Conservation (phyloP, 2,113 vertebrate genomes). For the Cephalopterus ornatus region DNA sequence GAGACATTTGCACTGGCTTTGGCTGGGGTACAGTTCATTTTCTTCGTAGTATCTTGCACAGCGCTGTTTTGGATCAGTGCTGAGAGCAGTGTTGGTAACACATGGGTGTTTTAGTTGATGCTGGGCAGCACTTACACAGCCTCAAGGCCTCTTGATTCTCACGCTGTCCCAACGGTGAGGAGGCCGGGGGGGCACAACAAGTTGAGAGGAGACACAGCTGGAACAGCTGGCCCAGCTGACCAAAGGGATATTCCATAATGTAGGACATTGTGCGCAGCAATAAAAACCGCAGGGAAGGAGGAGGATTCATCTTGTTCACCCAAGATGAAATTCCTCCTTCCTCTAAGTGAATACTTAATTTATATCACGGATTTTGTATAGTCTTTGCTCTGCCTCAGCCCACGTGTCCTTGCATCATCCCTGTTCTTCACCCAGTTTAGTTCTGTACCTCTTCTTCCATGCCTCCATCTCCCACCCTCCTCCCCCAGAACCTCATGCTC, state of each 20-base stretch:
- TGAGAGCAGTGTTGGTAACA: neutral
- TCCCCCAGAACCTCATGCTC: rapidly evolving
- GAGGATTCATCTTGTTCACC: neutral
- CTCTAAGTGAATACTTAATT: neutral
- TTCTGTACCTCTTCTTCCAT: neutral
- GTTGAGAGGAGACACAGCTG: neutral
- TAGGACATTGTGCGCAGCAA: rapidly evolving
- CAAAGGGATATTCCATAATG: neutral
- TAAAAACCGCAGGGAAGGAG: neutral
- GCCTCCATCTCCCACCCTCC: neutral
- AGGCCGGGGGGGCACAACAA: neutral
- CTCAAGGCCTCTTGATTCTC: neutral
- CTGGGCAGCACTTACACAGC: rapidly evolving
- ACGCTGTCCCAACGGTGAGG: rapidly evolving
- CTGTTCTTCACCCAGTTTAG: neutral
- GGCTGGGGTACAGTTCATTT: neutral
- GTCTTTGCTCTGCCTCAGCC: neutral
- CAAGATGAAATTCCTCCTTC: neutral
- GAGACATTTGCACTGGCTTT: neutral
- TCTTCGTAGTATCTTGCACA: neutral
- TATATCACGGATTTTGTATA: neutral
- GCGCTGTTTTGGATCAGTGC: neutral
- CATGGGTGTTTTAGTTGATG: rapidly evolving
- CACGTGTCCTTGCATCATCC: rapidly evolving
- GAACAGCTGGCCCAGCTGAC: neutral